Evolutionary conservation across 2,888 invertebrate genomes (phyloP).

Genomic region (Cheilosia variabilis): DNA sequence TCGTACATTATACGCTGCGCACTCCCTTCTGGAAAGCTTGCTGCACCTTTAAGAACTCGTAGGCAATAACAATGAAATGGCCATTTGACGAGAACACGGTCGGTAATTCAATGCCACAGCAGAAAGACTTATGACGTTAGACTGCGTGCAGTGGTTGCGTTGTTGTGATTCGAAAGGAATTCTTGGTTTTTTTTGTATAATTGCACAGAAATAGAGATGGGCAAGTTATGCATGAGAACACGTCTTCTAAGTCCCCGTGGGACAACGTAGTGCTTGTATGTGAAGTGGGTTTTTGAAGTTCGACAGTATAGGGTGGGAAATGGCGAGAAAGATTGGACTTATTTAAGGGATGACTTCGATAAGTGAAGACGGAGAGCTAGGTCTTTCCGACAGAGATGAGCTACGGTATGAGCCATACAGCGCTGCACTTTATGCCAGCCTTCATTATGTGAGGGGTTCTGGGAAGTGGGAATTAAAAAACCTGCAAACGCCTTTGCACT

Average conservation of each 20-base stretch:
- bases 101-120: slow-evolving; percentile 49
- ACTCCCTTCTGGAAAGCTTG: slow-evolving; percentile 15
- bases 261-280: not conserved
- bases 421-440: too few relatives aligned
- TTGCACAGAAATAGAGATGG: slow-evolving; percentile 14
- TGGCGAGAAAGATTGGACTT: not conserved
- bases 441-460: too few relatives aligned
- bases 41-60: slow-evolving; percentile 33
- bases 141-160: slow-evolving; percentile 17
- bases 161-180: slow-evolving; percentile 9
- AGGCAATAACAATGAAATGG: slow-evolving; percentile 25
- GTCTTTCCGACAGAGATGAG: too few relatives aligned
- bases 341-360: too few relatives aligned
- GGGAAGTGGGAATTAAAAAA: too few relatives aligned
- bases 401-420: too few relatives aligned
- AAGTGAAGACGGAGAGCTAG: too few relatives aligned
- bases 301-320: too few relatives aligned
- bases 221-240: slow-evolving; percentile 7
- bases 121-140: slow-evolving; percentile 23
- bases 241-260: slow-evolving; percentile 9
- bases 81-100: slow-evolving; percentile 17
- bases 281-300: not conserved
- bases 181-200: not conserved
- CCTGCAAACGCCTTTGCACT: too few relatives aligned
- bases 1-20: slow-evolving; percentile 3